phyloP scores from a whole-genome alignment of 2,797 vertebrate genomes.

The Hippopotamyrus pictus region DNA sequence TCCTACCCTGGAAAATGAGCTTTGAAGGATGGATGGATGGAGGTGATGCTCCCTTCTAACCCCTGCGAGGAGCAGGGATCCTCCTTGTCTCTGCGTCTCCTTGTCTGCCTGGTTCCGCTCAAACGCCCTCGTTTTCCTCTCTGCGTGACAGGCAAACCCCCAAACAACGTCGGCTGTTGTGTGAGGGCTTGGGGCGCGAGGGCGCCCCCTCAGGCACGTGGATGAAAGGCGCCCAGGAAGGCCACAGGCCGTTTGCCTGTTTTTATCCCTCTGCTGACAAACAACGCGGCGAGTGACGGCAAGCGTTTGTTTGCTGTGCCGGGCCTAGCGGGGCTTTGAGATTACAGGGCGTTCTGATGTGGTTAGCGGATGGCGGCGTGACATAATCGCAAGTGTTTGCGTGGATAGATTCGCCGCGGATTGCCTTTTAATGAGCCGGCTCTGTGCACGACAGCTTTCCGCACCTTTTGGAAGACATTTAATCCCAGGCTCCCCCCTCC shows the following conservation, averaged over 20 bases:
- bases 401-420: constrained; percentile 54
- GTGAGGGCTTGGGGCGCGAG: constrained; percentile 35
- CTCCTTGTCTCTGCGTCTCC: constrained; percentile 10
- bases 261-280: constrained; percentile 48
- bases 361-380: constrained; percentile 59
- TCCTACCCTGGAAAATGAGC: neutral
- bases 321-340: constrained; percentile 48
- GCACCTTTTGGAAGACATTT: constrained; percentile 59
- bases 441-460: constrained; percentile 56
- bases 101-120: constrained; percentile 22
- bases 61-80: constrained; percentile 16
- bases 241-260: neutral
- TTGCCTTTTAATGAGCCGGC: constrained; percentile 65
- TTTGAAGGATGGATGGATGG: constrained; percentile 6
- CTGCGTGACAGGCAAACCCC: constrained; percentile 49
- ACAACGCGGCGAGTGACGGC: constrained; percentile 53
- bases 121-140: constrained; percentile 47
- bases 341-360: constrained; percentile 63
- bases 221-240: constrained; percentile 50
- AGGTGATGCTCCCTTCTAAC: constrained; percentile 22
- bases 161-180: constrained; percentile 52
- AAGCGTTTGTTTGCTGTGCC: constrained; percentile 50
- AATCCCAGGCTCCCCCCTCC: constrained; percentile 29
- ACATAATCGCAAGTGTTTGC: constrained; percentile 70
- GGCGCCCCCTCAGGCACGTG: constrained; percentile 27